Percentiles rank a stretch among this genome's conserved stretches.
Conservation (phyloP, 2,113 vertebrate species). For the Atractosteus spatula region DNA sequence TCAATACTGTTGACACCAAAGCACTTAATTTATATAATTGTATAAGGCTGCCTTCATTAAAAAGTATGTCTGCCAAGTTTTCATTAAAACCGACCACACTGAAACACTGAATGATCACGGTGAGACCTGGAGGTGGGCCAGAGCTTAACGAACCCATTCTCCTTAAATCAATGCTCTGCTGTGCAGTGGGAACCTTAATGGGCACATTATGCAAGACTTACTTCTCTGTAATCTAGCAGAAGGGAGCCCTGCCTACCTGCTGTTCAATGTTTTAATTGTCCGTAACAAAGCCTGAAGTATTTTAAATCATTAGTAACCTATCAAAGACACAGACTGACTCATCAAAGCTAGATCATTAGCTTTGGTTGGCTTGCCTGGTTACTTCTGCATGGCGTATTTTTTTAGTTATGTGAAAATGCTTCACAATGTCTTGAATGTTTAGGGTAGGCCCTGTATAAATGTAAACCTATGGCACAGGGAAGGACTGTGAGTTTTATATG, state of each 20-base stretch:
- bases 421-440: not conserved
- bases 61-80: too few species aligned
- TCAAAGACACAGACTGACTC: not conserved
- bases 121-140: too few species aligned
- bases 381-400: not conserved
- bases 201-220: not conserved
- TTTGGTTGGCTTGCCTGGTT: not conserved
- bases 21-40: too few species aligned
- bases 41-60: too few species aligned
- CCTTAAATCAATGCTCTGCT: too few species aligned
- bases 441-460: too few species aligned
- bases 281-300: not conserved
- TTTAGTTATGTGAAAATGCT: not conserved
- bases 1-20: too few species aligned
- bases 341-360: not conserved
- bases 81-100: too few species aligned
- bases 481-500: too few species aligned
- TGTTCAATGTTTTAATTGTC: not conserved
- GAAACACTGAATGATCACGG: too few species aligned
- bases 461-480: too few species aligned
- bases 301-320: constrained; percentile 2
- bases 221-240: not conserved
- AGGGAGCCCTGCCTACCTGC: not conserved
- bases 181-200: not conserved
- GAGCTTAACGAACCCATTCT: too few species aligned